These are phyloP conservation scores for Lophura nycthemera DNA, from an alignment of 2,113 vertebrate species.

Conservation along the genomic window DNA sequence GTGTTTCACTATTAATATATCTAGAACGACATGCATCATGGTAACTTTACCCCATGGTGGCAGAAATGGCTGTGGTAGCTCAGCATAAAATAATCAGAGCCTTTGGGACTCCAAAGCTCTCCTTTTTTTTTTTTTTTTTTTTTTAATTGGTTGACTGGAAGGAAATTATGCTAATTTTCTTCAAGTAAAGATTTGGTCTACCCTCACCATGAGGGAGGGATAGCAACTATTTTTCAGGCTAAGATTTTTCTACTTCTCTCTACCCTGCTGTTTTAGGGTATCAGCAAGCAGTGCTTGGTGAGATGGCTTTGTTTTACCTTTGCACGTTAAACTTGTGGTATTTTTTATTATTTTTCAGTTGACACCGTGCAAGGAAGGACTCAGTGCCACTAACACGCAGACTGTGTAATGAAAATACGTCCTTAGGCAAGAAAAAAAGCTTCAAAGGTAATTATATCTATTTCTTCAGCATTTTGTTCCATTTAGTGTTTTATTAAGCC, in stretches of 20 bases:
- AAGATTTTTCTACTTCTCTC: neutral
- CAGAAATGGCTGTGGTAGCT: constrained; percentile 11
- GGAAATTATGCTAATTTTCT: constrained; percentile 32
- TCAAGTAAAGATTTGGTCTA: neutral
- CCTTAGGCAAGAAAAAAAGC: constrained; percentile 21
- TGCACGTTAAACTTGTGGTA: neutral
- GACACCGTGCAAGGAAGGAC: neutral
- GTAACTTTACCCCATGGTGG: constrained; percentile 47
- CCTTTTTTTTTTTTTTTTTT: constrained; percentile 17
- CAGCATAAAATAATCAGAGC: constrained; percentile 31
- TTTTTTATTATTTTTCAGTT: neutral
- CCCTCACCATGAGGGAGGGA: neutral
- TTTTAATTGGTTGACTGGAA: constrained; percentile 38
- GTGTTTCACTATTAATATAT: constrained; percentile 67
- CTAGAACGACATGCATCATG: constrained; percentile 56
- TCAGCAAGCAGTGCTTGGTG: neutral
- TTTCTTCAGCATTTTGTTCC: constrained; percentile 52
- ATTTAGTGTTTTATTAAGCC: constrained; percentile 57
- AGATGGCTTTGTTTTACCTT: neutral
- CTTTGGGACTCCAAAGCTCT: constrained; percentile 11
- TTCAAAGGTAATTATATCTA: neutral
- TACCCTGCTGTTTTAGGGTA: neutral
- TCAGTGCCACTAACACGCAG: neutral
- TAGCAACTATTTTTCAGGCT: neutral
- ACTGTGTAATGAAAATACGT: neutral